phyloP scores from a whole-genome alignment of 2,797 vertebrate species.

The Melanotaenia trifasciata region DNA sequence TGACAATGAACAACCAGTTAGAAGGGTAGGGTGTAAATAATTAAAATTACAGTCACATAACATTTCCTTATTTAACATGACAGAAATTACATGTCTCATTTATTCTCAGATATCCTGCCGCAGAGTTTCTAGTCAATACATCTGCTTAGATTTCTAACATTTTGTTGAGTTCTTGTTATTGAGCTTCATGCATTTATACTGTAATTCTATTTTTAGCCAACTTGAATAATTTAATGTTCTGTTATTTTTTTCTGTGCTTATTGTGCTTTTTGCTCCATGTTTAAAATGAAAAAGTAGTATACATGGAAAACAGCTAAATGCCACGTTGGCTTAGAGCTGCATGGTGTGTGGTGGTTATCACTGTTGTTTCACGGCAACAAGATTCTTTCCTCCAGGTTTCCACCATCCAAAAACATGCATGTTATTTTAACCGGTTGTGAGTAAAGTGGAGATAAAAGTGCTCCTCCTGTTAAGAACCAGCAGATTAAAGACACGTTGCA shows the following conservation, averaged over 20 bases:
- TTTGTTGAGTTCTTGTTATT: no score
- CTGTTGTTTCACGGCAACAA: no score
- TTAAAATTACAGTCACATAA: not conserved
- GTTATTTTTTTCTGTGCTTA: not conserved
- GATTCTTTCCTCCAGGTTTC: no score
- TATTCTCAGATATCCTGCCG: not conserved
- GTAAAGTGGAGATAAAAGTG: not conserved
- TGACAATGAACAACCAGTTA: not conserved
- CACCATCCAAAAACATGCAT: not conserved
- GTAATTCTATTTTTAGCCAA: not conserved
- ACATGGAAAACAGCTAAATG: not conserved
- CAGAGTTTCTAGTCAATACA: not conserved
- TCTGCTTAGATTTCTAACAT: not conserved
- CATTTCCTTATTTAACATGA: slow-evolving; percentile 27
- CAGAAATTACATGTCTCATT: slow-evolving; percentile 28
- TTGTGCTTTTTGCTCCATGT: not conserved
- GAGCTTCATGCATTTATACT: not conserved
- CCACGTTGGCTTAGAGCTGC: not conserved
- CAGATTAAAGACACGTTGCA: not conserved
- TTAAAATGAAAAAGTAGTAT: not conserved
- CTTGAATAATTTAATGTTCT: not conserved
- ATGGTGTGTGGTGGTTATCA: no score
- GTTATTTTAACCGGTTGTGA: not conserved
- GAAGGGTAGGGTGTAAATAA: not conserved
- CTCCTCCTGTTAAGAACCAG: not conserved